Evolutionary conservation across 2,113 vertebrate genomes (phyloP).

Genomic region (Passerina amoena): DNA sequence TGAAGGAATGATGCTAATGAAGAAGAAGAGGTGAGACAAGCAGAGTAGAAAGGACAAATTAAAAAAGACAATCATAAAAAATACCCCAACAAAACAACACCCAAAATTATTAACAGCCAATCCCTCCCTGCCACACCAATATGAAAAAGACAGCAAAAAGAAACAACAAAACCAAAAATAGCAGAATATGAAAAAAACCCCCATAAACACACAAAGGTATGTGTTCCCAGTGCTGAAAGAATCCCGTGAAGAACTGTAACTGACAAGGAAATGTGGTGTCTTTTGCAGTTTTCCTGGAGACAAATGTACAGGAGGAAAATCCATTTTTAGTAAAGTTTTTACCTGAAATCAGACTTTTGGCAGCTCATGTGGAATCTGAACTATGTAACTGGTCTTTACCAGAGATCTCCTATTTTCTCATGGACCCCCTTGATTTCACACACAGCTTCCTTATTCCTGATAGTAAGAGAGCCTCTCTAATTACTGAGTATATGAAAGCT

Average conservation of each 20-base stretch:
- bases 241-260: neutral
- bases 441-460: neutral
- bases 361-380: neutral
- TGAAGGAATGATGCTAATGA: neutral
- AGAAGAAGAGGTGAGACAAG: neutral
- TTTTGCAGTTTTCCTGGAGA: neutral
- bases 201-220: neutral
- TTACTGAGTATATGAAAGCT: neutral
- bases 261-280: neutral
- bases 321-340: neutral
- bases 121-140: rapidly evolving
- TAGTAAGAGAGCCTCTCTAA: neutral
- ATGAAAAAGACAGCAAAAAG: neutral
- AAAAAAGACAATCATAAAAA: neutral
- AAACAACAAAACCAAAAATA: neutral
- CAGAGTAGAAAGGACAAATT: neutral
- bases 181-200: neutral
- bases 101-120: neutral
- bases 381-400: neutral
- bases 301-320: neutral
- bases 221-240: neutral
- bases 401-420: neutral
- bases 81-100: neutral
- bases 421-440: neutral
- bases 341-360: neutral